Percentiles rank a stretch among this genome's conserved stretches.
phyloP scores from a whole-genome alignment of 2,797 vertebrate genomes.

The Hyperoplus lanceolatus region DNA sequence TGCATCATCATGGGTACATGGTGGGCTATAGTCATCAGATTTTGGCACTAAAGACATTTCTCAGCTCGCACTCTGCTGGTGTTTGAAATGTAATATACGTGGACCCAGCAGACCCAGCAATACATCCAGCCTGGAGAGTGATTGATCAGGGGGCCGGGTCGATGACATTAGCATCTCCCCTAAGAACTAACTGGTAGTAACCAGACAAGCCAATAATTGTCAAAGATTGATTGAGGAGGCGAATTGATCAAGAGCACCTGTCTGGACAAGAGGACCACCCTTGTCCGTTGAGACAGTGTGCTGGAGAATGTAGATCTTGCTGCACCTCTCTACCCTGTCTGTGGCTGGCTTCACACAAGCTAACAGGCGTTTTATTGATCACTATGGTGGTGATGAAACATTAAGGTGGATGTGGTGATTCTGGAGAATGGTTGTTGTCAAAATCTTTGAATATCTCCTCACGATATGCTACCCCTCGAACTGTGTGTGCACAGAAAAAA shows the following conservation, averaged over 20 bases:
- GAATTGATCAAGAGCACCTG: conserved; percentile 53
- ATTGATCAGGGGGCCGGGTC: conserved; percentile 63
- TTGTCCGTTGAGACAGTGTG: fast-evolving
- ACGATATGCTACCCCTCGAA: too few relatives aligned
- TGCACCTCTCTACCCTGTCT: background rate
- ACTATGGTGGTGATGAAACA: too few relatives aligned
- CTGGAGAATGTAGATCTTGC: conserved; percentile 8
- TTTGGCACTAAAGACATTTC: background rate
- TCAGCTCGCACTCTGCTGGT: conserved; percentile 12
- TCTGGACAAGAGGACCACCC: background rate
- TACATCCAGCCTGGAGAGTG: conserved; percentile 37
- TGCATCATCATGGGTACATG: background rate
- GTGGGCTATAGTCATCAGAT: background rate
- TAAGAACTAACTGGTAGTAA: conserved; percentile 54
- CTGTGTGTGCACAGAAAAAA: too few relatives aligned
- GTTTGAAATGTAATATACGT: conserved; percentile 26
- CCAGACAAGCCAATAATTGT: conserved; percentile 66
- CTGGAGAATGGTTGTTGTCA: too few relatives aligned
- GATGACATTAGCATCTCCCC: conserved; percentile 61
- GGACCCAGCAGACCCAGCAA: conserved; percentile 21
- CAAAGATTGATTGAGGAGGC: conserved; percentile 52
- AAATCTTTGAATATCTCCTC: too few relatives aligned
- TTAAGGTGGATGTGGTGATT: background rate
- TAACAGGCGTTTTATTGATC: background rate
- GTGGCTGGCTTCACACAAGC: background rate